Conservation (phyloP, 1,140 invertebrate species). For the Microplitis mediator region DNA sequence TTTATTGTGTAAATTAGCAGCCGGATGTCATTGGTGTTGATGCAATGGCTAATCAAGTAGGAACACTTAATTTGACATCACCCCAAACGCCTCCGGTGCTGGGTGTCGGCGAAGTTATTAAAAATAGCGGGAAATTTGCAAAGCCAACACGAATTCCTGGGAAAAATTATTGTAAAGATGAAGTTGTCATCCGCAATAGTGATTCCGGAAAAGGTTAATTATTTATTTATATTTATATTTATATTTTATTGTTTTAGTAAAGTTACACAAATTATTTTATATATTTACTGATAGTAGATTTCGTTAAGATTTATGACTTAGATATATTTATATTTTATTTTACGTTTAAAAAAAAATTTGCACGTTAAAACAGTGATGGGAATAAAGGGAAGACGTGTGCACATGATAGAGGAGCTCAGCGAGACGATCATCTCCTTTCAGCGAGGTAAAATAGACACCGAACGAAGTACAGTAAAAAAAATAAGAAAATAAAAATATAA, state of each 20-base stretch:
- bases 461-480: constrained; percentile 15
- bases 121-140: constrained; percentile 84
- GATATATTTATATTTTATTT: not conserved
- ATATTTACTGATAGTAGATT: too few relatives aligned
- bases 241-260: not conserved
- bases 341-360: constrained; percentile 46
- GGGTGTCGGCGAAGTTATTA: constrained; percentile 81
- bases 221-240: constrained; percentile 21
- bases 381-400: constrained; percentile 94
- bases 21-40: constrained; percentile 48
- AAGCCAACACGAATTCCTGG: constrained; percentile 89
- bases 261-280: too few relatives aligned
- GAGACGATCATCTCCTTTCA: constrained; percentile 98
- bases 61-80: constrained; percentile 43
- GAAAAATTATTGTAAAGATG: constrained; percentile 91
- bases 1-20: constrained; percentile 14
- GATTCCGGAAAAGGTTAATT: constrained; percentile 90
- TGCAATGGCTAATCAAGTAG: constrained; percentile 46
- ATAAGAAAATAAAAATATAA: constrained; percentile 18
- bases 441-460: constrained; percentile 78
- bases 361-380: constrained; percentile 85
- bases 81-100: constrained; percentile 67
- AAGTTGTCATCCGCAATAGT: constrained; percentile 90
- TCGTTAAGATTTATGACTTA: too few relatives aligned
- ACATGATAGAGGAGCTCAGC: constrained; percentile 97